Evolutionary conservation across 2,888 invertebrate species (phyloP), one percentile per base, ranked within the genome.

Genomic region (Artemia sp.): DNA sequence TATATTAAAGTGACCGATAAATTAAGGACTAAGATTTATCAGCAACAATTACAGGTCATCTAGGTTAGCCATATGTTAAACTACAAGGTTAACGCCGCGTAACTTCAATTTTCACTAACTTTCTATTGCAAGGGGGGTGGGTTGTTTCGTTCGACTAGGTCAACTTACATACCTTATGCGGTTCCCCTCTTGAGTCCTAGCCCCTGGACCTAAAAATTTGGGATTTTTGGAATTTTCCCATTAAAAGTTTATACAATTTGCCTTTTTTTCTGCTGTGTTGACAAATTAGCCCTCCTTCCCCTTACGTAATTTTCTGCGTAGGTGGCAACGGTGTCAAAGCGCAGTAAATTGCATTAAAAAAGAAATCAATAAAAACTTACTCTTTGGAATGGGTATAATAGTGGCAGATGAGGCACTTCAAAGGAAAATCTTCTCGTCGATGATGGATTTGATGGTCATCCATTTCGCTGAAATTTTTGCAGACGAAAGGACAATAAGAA

Each of bases 321-420:
- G 3, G 1, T 38, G 38, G 38, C 38, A 2, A 38, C 38, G 38
- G 38, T 38, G 3, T 38, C 38, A 5, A 38, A 38, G 38, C 2
- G 38, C 38, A 38, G 38, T 38, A 1, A 51, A 38, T 2, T 70
- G 24, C 2, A 71, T 38, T 53, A 75, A 1, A 79, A 74, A n/a
- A 72, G 70, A 58, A 53, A 38, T 51, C 38, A 50, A 68, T 67
- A 51, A n/a, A 68, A 66, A 73, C 76, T 76, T 84, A 88, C 77
- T 82, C 82, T 76, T 86, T 86, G 69, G 84, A 83, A 74, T 83
- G 83, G 1, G 88, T 89, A 77, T 86, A 89, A 79, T 84, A 92
- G 0, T 88, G 86, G 76, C 92, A 92, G 75, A 85, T 85, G 74
- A 84, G 85, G 77, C 92, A 92, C 77, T 88, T 89, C 76, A 86